Base-by-base conservation (phyloP, 2,797 vertebrate species). In the Caiman crocodilus region DNA sequence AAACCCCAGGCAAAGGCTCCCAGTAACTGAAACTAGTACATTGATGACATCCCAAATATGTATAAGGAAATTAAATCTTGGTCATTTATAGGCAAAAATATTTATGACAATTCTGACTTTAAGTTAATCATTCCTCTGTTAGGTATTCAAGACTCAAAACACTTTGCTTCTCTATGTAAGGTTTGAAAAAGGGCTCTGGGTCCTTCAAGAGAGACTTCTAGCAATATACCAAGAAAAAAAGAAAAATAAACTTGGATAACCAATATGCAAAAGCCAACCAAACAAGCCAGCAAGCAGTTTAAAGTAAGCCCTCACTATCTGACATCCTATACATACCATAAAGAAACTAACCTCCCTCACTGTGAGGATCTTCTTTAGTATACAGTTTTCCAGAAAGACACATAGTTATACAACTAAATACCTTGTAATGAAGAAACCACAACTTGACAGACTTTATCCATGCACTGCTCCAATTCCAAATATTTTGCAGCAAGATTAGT, bases 381-480 rank as follows among this genome's bases (percentile, higher is more conserved):
- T 2, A 2, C 12, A 69, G 11, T 6, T 80, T 85, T 28, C 25
- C 16, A 4, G 16, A 5, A 32, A 61, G 26, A 74, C 2, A 32
- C 6, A 2, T 4, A 80, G 50, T 13, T 84, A 74, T 18, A 5
- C 80, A 77, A 58, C 2, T 7, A 55, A 77, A 57, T 97, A 99
- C 99, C 99, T 99, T 90, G 97, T 56, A 99, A 96, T 7, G 92
- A 76, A 35, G 96, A 87, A 76, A 96, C 97, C 89, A 98, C 89
- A 28, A 97, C 96, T 6, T 97, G 96, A 88, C 97, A 96, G 67
- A 98, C 93, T 95, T 98, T 97, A 88, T 95, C 96, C 61, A 99
- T 86, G 84, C 98, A 98, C 42, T 97, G 97, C 93, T 98, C 98
- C 75, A 99, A 95, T 92, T 98, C 97, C 88, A 98, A 97, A 55